Conservation (phyloP, 2,797 vertebrate genomes). For the Tenualosa ilisha region DNA sequence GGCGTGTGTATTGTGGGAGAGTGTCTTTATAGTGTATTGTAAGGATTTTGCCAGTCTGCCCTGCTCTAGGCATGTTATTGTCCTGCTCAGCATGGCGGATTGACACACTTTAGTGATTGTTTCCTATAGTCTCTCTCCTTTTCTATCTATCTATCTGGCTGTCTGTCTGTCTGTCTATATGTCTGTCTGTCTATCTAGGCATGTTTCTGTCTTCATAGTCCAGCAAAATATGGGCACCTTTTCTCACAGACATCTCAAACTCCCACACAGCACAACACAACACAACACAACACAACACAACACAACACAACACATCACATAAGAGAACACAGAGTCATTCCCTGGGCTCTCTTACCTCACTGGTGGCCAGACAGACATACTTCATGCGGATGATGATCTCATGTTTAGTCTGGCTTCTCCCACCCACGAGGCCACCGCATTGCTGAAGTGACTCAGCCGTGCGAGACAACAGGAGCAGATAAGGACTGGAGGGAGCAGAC, state of each 20-base stretch:
- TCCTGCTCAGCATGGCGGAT: not conserved
- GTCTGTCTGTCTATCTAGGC: not conserved
- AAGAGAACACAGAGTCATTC: not conserved
- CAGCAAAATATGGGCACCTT: not conserved
- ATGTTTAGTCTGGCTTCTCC: slow-evolving; percentile 36
- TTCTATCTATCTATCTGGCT: not conserved
- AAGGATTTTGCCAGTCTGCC: slow-evolving; percentile 28
- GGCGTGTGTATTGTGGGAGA: not conserved
- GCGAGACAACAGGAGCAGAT: slow-evolving; percentile 26
- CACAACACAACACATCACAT: too few relatives aligned
- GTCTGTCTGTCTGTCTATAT: not conserved
- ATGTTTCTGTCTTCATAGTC: not conserved
- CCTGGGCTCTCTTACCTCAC: not conserved
- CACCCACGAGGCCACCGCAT: slow-evolving; percentile 36
- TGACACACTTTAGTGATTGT: slow-evolving; percentile 19
- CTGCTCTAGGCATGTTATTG: slow-evolving; percentile 34
- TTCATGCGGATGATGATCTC: slow-evolving; percentile 32
- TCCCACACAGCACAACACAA: not conserved
- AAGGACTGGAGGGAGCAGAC: too few relatives aligned
- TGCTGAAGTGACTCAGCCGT: slow-evolving; percentile 29
- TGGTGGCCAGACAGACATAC: slow-evolving; percentile 7
- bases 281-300: too few relatives aligned
- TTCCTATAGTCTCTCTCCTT: not conserved
- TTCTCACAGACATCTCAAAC: not conserved
- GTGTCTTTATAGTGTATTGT: not conserved